These are phyloP conservation scores for Rhynchotus rufescens DNA, from an alignment of 2,797 vertebrate genomes.

Conservation along the genomic window DNA sequence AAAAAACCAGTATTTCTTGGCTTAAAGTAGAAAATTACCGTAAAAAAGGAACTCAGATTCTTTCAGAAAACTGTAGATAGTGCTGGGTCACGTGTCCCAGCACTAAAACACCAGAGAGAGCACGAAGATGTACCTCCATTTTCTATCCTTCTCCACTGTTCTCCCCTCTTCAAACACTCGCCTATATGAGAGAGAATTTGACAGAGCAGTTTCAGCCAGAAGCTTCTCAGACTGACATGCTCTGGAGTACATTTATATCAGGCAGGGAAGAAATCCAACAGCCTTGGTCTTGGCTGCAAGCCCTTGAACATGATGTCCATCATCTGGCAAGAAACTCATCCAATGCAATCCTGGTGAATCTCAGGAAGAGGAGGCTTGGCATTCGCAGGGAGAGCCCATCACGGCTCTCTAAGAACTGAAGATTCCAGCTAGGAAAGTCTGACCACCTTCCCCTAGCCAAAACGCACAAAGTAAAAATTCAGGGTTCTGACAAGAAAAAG, in stretches of 20 bases:
- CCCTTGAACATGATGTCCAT: background rate
- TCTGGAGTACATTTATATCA: background rate
- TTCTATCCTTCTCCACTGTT: background rate
- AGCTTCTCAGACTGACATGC: background rate
- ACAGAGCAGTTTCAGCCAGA: background rate
- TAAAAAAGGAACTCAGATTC: background rate
- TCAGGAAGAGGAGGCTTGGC: background rate
- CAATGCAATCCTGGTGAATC: background rate
- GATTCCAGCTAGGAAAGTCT: background rate
- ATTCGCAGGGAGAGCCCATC: background rate
- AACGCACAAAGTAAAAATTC: background rate
- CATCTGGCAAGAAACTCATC: background rate
- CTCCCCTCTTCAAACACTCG: background rate
- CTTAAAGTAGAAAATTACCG: background rate
- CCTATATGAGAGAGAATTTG: background rate
- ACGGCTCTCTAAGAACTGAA: background rate
- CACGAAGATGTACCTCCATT: background rate
- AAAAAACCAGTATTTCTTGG: background rate
- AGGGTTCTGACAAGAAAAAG: background rate
- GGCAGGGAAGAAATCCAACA: background rate
- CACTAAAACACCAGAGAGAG: background rate
- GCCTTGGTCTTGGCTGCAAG: background rate
- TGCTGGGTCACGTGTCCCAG: rapidly evolving
- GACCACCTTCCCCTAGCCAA: background rate
- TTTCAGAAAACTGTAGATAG: background rate